A percentile compares a stretch with the other conserved stretches of the same genome.
Conservation (phyloP, 2,888 invertebrate species). For the Drosophila kambysellisi region DNA sequence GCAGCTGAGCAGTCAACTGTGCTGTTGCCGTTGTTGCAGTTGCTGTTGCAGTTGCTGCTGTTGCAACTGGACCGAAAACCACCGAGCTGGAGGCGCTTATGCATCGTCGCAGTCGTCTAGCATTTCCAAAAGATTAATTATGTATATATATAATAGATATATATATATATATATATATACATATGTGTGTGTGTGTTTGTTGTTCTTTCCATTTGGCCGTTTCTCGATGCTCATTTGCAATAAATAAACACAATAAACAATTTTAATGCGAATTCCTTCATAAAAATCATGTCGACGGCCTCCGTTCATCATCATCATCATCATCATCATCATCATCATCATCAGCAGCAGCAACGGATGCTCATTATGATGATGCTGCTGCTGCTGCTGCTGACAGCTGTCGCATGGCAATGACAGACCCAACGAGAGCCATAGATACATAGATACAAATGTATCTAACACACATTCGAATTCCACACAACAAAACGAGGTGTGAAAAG, state of each 20-base stretch:
- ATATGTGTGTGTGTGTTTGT: constrained; percentile 35
- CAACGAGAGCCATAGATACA: constrained; percentile 21
- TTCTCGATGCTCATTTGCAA: constrained; percentile 71
- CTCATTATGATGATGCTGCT: constrained; percentile 23
- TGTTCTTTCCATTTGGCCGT: constrained; percentile 59
- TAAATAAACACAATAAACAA: constrained; percentile 80
- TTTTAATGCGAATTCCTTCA: constrained; percentile 80
- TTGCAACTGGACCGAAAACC: constrained; percentile 28
- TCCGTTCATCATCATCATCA: constrained; percentile 18
- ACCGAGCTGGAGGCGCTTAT: constrained; percentile 19
- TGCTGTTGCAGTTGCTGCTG: constrained; percentile 29
- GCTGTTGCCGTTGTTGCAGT: constrained; percentile 23
- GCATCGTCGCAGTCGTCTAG: constrained; percentile 17
- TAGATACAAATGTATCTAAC: constrained; percentile 51
- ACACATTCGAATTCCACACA: constrained; percentile 17
- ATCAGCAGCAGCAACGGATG: constrained; percentile 15
- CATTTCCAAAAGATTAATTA: constrained; percentile 60
- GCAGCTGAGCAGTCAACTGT: constrained; percentile 24
- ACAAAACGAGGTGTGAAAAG: constrained; percentile 69
- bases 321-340: constrained; percentile 3
- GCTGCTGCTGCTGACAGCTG: constrained; percentile 64
- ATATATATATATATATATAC: constrained; percentile 6
- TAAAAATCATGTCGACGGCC: constrained; percentile 60
- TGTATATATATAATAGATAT: not conserved
- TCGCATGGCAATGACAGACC: constrained; percentile 67